Evolutionary conservation across 2,888 invertebrate genomes (phyloP), one percentile per base, ranked within the genome.

Genomic region (Drosophila neonasuta): DNA sequence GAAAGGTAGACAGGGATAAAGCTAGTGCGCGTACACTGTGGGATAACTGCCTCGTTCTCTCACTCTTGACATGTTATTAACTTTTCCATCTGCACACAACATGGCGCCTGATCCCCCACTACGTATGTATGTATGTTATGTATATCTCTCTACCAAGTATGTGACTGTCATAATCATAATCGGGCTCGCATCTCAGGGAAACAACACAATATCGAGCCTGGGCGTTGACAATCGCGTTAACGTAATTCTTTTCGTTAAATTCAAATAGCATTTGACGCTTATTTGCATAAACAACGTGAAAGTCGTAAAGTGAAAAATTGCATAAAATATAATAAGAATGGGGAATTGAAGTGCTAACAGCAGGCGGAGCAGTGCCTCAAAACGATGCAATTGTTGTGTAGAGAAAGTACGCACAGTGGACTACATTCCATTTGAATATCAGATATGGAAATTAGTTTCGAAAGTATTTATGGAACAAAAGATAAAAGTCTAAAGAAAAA

Each of bases 271-370:
- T 80, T 86, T 84, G 61, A 71, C 78, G 85, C 86, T 85, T 77
- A 86, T 87, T 86, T 86, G 86, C 87, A 86, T 86, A 86, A 81
- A 78, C 79, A 83, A 79, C 65, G 71, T 68, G 84, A 77, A 86
- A 86, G 86, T 80, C 83, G 72, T 74, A 85, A 85, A 82, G 82
- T 85, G 85, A 82, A 85, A 83, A 83, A 82, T 85, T 82, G 83
- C 77, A 71, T 64, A 80, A 69, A 77, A 68, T 49, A 70, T 74
- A 80, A 76, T 74, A 71, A 67, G 70, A 71, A 67, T 60, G 63
- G 61, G 63, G 64, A 68, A 75, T 76, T 58, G 65, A 70, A 73
- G 69, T 51, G 77, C 66, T 52, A 48, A 44, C 50, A 15, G 58
- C n/a, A 34, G 76, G 58, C 50, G 58, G 32, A 48, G 71, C 72